Conservation (phyloP, 2,888 invertebrate species). For the Tetanocera ferruginea region DNA sequence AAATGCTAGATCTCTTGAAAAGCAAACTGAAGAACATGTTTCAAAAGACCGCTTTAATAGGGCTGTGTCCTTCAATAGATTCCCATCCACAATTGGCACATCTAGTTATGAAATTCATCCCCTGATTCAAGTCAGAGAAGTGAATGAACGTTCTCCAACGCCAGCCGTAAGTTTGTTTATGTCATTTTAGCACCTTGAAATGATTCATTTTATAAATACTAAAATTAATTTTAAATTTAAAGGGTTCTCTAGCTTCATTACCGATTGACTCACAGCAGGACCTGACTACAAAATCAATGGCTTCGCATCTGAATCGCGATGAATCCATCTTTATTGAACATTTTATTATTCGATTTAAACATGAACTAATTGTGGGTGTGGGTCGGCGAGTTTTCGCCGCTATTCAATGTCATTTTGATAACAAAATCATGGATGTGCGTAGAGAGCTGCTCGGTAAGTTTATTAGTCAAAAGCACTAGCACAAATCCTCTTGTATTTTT, state of each 20-base stretch:
- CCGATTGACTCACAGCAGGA: constrained; percentile 56
- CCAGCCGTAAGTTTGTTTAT: constrained; percentile 56
- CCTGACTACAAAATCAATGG: constrained; percentile 49
- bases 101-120: constrained; percentile 65
- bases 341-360: constrained; percentile 64
- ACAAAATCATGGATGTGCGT: constrained; percentile 60
- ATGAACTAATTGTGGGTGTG: constrained; percentile 62
- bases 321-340: constrained; percentile 66
- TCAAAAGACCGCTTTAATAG: constrained; percentile 9
- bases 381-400: constrained; percentile 63
- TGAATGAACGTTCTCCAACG: constrained; percentile 60
- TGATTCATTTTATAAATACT: not conserved
- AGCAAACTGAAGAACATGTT: not conserved
- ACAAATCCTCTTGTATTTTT: too few relatives aligned
- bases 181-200: not conserved
- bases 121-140: constrained; percentile 58
- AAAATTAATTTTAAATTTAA: not conserved
- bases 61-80: constrained; percentile 60
- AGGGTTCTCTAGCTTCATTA: constrained; percentile 65
- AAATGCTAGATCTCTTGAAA: constrained; percentile 46
- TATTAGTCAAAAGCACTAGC: not conserved
- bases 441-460: constrained; percentile 58
- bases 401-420: constrained; percentile 62
- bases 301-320: constrained; percentile 55
- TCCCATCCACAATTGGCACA: constrained; percentile 62